These are phyloP conservation scores for Catostylus mosaicus DNA, from an alignment of 30 jellyfish, hydroid and myxozoan genomes.

Conservation along the genomic window DNA sequence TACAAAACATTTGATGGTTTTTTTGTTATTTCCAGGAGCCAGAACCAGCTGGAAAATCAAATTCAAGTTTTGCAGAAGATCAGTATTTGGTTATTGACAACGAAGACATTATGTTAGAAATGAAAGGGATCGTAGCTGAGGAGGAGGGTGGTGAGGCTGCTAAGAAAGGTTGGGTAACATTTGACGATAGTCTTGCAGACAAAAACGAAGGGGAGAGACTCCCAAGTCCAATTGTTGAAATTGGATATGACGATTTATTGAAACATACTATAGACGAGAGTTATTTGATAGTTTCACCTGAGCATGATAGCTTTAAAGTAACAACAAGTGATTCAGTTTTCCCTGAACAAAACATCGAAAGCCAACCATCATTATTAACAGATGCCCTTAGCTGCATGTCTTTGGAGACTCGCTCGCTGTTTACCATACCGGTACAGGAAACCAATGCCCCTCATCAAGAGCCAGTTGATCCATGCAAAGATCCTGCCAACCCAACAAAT, in stretches of 20 bases:
- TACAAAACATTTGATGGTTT: no score
- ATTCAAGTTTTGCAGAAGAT: conserved; percentile 41
- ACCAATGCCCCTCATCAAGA: neutral
- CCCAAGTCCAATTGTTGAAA: conserved; percentile 41
- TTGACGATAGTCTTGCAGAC: conserved; percentile 7
- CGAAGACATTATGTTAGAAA: conserved; percentile 20
- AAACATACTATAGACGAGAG: conserved; percentile 6
- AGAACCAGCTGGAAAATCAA: neutral
- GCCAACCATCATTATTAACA: conserved; percentile 28
- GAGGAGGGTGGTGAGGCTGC: neutral
- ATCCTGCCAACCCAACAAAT: neutral
- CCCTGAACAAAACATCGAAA: neutral
- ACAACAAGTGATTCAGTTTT: neutral
- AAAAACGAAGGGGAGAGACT: no score
- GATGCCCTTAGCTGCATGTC: conserved; percentile 57
- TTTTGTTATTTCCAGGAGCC: neutral
- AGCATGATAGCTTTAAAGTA: neutral
- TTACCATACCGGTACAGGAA: conserved; percentile 4
- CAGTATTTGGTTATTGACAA: conserved; percentile 23
- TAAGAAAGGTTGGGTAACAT: conserved; percentile 42
- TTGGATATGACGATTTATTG: conserved; percentile 41
- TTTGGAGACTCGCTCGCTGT: conserved; percentile 45
- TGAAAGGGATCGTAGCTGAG: neutral
- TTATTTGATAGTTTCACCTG: conserved; percentile 41
- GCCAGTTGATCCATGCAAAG: neutral